Conservation (phyloP, 2,888 invertebrate genomes). For the Tanytarsus gracilentus region DNA sequence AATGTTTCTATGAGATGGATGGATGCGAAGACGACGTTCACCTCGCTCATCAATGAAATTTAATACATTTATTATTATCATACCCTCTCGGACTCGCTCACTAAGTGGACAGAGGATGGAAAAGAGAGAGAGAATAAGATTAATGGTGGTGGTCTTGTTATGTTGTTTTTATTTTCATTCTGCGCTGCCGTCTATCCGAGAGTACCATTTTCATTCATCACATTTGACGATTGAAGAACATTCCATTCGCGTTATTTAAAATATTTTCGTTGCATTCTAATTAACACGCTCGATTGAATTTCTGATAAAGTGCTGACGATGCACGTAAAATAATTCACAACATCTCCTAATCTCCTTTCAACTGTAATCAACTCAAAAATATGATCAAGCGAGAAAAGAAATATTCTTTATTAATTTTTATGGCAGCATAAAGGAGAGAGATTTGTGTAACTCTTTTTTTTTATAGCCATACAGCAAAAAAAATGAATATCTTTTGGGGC, state of each 20-base stretch:
- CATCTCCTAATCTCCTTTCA: neutral
- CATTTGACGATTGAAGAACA: neutral
- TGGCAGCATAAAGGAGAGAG: constrained; percentile 2
- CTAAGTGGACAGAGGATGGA: constrained; percentile 12
- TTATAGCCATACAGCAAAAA: neutral
- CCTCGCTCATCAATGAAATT: constrained; percentile 19
- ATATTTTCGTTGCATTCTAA: neutral
- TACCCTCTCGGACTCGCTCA: neutral
- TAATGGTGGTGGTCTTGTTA: constrained; percentile 23
- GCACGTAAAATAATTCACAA: neutral
- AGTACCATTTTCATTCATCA: constrained; percentile 10
- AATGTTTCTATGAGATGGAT: neutral
- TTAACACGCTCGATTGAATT: neutral
- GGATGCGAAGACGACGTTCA: neutral
- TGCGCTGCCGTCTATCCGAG: neutral
- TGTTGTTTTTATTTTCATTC: neutral
- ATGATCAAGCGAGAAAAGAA: neutral
- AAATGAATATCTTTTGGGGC: neutral
- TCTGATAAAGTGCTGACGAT: neutral
- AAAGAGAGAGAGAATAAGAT: constrained; percentile 7
- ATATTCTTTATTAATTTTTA: constrained; percentile 16
- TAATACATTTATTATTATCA: constrained; percentile 25
- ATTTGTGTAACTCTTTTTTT: constrained; percentile 4
- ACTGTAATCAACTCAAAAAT: neutral
- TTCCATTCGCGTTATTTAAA: neutral